Base-by-base conservation (phyloP, 1,140 invertebrate species). In the Diploscapter pachys region DNA sequence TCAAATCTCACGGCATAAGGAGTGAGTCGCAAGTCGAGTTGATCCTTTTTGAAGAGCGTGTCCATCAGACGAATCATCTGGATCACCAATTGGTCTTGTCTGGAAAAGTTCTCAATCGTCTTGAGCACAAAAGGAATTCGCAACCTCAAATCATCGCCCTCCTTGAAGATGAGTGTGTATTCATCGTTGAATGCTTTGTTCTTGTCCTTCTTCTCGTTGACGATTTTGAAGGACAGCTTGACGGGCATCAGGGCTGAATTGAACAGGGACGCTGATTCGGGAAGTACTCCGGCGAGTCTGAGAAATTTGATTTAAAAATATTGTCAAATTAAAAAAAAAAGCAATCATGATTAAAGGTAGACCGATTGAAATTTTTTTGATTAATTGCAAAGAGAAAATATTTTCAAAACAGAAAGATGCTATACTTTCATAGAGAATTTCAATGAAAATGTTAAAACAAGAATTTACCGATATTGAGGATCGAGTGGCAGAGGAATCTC, bases 171-270 rank as follows among this genome's bases (percentile, higher is more conserved):
- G 0, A 94, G 93, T 11, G 94, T 91, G 87, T 98, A 99, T 85
- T 73, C 31, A 4, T 77, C 53, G 49, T 56, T 4, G 51, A 55
- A 5, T 56, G 13, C 31, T 55, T 53, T 13, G 8, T 72, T 73
- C 48, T 77, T 76, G n/a, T 55, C 64, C 56, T 57, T 70, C n/a
- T 87, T 88, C 54, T 91, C 91, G 66, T 91, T 89, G 0, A 89
- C 90, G 0, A 93, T 95, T 13, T 92, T 88, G 86, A 99, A 98
- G 3, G 93, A 93, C 48, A 99, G 89, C 85, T 93, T 92, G 56
- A 93, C 93, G n/a, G 96, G 96, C 94, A 98, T 98, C 61, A 98
- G 88, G 3, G 94, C 93, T 53, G 94, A 97, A 87, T 98, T 98
- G 86, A 98, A 99, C 0, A 99, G 88, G 65, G 91, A 92, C 0